Conservation (phyloP, 2,113 vertebrate genomes). For the Neofelis nebulosa region DNA sequence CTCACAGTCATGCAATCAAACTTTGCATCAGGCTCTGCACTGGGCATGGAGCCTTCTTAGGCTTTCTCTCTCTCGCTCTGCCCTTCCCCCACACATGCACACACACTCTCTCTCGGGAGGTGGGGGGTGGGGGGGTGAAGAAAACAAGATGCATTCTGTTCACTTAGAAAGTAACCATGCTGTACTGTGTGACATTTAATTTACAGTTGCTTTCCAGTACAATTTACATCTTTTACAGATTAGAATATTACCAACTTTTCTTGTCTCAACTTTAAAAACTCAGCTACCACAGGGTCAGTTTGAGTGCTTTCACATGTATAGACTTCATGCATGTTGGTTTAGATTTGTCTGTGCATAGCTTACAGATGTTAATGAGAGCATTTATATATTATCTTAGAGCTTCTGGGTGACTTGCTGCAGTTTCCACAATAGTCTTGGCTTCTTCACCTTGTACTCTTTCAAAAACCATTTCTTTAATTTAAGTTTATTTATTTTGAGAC, state of each 20-base stretch:
- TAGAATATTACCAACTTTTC: constrained; percentile 33
- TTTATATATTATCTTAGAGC: neutral
- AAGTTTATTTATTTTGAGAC: too few species aligned
- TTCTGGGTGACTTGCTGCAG: neutral
- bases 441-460: neutral
- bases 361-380: neutral
- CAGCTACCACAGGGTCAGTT: neutral
- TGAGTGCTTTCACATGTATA: neutral
- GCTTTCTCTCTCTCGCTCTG: too few species aligned
- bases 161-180: neutral
- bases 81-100: too few species aligned
- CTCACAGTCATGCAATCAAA: too few species aligned
- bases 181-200: neutral
- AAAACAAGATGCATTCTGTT: neutral
- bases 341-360: neutral
- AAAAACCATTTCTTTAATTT: too few species aligned
- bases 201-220: constrained; percentile 1
- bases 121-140: neutral
- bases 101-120: too few species aligned
- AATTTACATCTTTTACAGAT: neutral
- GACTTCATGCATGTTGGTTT: neutral
- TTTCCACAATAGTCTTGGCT: neutral
- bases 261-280: neutral
- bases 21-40: too few species aligned
- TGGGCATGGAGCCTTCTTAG: too few species aligned